Evolutionary conservation across 92 coral and sea anemone species (phyloP), one percentile per base, ranked within the genome.

Genomic region (Phenganax subtilis): DNA sequence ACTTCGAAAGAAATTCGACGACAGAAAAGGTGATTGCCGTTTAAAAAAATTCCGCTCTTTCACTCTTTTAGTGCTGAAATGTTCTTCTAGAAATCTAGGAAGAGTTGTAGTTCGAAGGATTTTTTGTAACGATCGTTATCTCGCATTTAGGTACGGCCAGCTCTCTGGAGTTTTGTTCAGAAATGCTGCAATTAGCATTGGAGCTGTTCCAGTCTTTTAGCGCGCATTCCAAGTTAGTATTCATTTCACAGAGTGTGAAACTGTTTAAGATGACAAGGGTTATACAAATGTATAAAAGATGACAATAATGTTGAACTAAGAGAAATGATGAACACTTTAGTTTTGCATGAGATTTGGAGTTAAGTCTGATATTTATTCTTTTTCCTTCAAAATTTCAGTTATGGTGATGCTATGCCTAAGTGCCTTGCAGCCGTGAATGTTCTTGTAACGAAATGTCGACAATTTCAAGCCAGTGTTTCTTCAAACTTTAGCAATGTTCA

Each of bases 391-490:
- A 37, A 37, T 37, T 37, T 51, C 75, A 94, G 98, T 81, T 94
- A 94, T 80, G 88, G 87, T 79, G 97, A 93, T 57, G 91, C 97
- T 2, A 81, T 92, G 14, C 90, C 98, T n/a, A 92, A 94, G 80
- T 94, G 98, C 77, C 61, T 92, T 71, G 96, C 98, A 14, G 98
- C 98, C 53, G 86, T 94, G 28, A 85, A 85, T 56, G 97, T 94
- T 10, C 89, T 94, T 0, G 83, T 87, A 71, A 84, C 88, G 65
- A 94, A 91, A 72, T 94, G 98, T 44, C 77, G 82, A 27, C 97
- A 92, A 31, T 88, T 83, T 84, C 88, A 87, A 72, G 67, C 70
- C 10, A 57, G 30, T 44, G 82, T 52, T 52, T 64, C n/a, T 67
- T 20, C 6, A 80, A 85, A 85, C 80, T 84, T 30, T 85, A 87